Conservation (phyloP, 92 coral and sea anemone genomes). For the Micromussa lordhowensis region DNA sequence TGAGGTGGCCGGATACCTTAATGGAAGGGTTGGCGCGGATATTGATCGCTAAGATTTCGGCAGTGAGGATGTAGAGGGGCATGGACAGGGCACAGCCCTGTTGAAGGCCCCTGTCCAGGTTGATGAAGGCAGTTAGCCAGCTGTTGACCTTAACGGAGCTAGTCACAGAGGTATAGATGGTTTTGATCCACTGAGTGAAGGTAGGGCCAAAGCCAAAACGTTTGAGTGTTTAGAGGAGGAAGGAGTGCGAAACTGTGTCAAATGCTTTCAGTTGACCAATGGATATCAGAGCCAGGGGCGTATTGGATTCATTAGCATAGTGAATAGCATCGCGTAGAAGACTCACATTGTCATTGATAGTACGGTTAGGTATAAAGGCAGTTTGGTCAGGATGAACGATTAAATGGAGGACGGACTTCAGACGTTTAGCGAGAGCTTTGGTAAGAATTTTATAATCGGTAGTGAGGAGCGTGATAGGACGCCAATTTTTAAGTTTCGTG, state of each 20-base stretch:
- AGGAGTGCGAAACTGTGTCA: constrained; percentile 14
- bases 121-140: too few species aligned
- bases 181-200: not conserved
- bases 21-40: too few species aligned
- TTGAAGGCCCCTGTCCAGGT: too few species aligned
- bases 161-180: not conserved
- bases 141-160: too few species aligned
- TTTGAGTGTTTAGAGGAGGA: not conserved
- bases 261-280: constrained; percentile 33
- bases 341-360: not conserved
- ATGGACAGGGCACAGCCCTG: too few species aligned
- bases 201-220: constrained; percentile 40
- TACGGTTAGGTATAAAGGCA: not conserved
- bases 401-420: not conserved
- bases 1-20: not conserved
- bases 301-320: not conserved
- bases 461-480: constrained; percentile 1
- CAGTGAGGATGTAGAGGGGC: too few species aligned
- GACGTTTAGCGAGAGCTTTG: not conserved
- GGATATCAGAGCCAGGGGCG: not conserved
- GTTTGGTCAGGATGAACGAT: not conserved
- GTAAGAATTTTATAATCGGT: not conserved
- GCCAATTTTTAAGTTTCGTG: not conserved
- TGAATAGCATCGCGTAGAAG: not conserved
- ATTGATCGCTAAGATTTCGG: too few species aligned